These are phyloP conservation scores for Cichladusa arquata DNA, from an alignment of 2,113 vertebrate species.

Conservation along the genomic window DNA sequence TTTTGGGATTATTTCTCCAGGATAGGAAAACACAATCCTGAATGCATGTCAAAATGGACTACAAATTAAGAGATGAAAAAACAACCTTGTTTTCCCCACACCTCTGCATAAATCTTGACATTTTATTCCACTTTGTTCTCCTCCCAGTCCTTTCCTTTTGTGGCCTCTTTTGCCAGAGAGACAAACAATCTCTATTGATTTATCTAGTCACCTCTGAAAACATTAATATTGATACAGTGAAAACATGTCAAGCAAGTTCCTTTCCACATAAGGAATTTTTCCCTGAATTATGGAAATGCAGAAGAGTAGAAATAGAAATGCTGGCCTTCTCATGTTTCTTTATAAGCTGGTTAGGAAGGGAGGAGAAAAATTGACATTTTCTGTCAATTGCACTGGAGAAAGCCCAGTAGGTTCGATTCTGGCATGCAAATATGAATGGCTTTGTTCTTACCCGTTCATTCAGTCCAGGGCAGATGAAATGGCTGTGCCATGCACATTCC, in stretches of 20 bases:
- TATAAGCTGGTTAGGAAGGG: neutral
- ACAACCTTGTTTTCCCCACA: neutral
- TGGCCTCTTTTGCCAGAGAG: neutral
- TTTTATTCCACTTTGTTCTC: neutral
- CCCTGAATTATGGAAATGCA: neutral
- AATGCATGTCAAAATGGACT: neutral
- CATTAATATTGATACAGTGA: neutral
- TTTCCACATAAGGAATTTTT: neutral
- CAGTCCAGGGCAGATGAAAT: neutral
- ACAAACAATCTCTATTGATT: neutral
- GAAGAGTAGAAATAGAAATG: neutral
- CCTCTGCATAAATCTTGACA: neutral
- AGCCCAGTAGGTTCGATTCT: neutral
- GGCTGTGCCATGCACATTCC: neutral
- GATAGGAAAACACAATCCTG: neutral
- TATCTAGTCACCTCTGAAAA: neutral
- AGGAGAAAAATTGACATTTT: neutral
- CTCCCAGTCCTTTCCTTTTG: neutral
- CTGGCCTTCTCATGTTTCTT: neutral
- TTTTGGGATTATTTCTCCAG: neutral
- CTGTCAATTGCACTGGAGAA: neutral
- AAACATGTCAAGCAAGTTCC: neutral
- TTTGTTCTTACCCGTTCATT: neutral
- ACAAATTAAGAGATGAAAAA: neutral
- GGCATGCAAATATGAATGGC: neutral